phyloP scores from a whole-genome alignment of 2,888 invertebrate genomes.

The Caenorhabditis sp. region DNA sequence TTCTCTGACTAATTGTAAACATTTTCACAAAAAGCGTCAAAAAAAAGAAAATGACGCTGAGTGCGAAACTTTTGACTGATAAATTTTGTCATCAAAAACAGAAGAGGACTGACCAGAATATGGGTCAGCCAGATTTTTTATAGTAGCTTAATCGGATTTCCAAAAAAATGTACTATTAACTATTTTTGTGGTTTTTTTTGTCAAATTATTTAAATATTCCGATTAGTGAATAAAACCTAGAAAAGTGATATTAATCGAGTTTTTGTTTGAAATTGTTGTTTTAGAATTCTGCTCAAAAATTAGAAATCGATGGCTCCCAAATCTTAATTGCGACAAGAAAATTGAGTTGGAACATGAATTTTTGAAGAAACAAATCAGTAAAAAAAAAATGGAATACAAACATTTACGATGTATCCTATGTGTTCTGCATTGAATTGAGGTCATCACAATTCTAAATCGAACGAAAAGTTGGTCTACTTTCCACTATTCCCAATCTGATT shows the following conservation, averaged over 20 bases:
- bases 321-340: too few species aligned
- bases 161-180: not conserved
- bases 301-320: too few species aligned
- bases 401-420: not conserved
- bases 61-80: not conserved
- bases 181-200: not conserved
- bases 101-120: not conserved
- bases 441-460: not conserved
- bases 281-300: too few species aligned
- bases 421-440: not conserved
- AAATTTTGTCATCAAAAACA: not conserved
- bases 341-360: too few species aligned
- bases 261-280: too few species aligned
- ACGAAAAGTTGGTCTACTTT: not conserved
- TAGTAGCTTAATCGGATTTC: not conserved
- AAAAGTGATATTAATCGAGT: too few species aligned
- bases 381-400: not conserved
- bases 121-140: not conserved
- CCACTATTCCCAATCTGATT: not conserved
- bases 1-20: constrained; percentile 1
- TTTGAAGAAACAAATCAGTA: not conserved
- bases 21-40: not conserved
- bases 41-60: not conserved
- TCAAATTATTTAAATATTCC: not conserved
- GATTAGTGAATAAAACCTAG: not conserved